Percentiles rank a stretch among this genome's conserved stretches.
phyloP scores from a whole-genome alignment of 2,888 invertebrate species.

The Temnothorax rugatulus region DNA sequence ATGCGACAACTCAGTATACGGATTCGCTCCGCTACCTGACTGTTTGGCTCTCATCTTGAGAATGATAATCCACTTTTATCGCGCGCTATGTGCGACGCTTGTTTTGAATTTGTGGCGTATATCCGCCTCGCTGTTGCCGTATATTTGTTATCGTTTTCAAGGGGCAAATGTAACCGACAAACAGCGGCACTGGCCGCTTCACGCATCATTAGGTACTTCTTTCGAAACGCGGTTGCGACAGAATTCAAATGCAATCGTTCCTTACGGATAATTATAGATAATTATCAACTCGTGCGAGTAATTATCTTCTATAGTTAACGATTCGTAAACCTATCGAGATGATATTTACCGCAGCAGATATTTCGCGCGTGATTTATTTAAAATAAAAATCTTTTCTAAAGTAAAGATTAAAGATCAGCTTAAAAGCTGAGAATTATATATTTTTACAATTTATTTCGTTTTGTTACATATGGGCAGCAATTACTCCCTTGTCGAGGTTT shows the following conservation, averaged over 20 bases:
- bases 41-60: not conserved
- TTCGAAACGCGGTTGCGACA: not conserved
- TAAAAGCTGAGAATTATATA: not conserved
- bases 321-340: not conserved
- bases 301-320: not conserved
- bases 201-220: not conserved
- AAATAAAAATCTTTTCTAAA: not conserved
- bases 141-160: not conserved
- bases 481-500: not conserved
- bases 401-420: not conserved
- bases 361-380: not conserved
- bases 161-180: not conserved
- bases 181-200: not conserved
- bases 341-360: not conserved
- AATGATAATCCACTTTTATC: not conserved
- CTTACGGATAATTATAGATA: not conserved
- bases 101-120: not conserved
- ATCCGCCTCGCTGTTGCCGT: not conserved
- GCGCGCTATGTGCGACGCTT: not conserved
- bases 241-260: not conserved
- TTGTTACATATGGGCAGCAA: not conserved
- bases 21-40: not conserved
- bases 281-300: not conserved
- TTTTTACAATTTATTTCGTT: not conserved
- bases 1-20: not conserved